Percentiles rank a stretch among this genome's conserved stretches.
These are phyloP conservation scores for Mesocentrotus franciscanus DNA, from an alignment of 53 echinoderm and acorn worm genomes.

Conservation along the genomic window DNA sequence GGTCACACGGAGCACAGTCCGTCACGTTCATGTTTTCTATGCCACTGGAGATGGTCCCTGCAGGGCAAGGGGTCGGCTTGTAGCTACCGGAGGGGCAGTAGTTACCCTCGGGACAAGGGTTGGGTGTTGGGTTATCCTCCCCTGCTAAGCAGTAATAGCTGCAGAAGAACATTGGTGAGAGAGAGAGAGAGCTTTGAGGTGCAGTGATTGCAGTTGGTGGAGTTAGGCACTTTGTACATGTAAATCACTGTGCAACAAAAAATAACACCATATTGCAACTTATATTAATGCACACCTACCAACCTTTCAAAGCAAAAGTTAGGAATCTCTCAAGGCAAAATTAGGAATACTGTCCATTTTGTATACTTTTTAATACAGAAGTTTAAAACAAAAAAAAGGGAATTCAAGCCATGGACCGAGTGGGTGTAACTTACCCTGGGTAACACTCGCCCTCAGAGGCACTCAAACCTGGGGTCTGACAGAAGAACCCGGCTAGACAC, in stretches of 20 bases:
- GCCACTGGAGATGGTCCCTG: slow-evolving; percentile 94
- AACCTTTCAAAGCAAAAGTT: no score
- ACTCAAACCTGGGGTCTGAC: slow-evolving; percentile 81
- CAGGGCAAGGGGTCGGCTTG: slow-evolving; percentile 86
- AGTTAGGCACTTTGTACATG: no score
- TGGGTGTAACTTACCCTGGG: slow-evolving; percentile 76
- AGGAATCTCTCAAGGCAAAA: no score
- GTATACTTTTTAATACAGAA: no score
- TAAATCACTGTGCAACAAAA: no score
- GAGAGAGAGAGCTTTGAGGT: neutral
- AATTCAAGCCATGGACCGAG: no score
- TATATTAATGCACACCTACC: no score
- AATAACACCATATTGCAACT: no score
- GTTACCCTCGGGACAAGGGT: slow-evolving; percentile 88
- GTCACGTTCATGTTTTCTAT: slow-evolving; percentile 75
- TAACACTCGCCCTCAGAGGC: slow-evolving; percentile 83
- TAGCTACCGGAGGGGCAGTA: slow-evolving; percentile 95
- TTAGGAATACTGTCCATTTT: no score
- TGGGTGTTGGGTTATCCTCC: slow-evolving; percentile 82
- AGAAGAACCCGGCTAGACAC: slow-evolving; percentile 88
- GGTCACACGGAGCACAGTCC: slow-evolving; percentile 83
- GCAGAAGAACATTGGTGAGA: neutral
- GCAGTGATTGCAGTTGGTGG: neutral
- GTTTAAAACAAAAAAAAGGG: no score
- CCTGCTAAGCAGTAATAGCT: slow-evolving; percentile 94